These are phyloP conservation scores for Chauna torquata DNA, from an alignment of 2,113 vertebrate genomes.

Conservation along the genomic window DNA sequence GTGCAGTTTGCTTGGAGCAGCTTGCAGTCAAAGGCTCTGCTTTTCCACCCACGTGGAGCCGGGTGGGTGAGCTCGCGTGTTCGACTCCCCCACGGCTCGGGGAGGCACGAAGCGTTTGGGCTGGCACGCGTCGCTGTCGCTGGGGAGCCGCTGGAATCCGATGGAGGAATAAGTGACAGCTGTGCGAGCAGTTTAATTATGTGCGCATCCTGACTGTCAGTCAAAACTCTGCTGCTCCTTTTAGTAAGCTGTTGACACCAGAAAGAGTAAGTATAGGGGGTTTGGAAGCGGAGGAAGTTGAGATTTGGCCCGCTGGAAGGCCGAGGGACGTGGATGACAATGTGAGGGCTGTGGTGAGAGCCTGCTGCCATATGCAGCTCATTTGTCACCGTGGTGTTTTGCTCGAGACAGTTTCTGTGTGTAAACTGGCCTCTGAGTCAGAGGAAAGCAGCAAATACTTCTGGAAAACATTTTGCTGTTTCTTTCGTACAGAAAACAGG, in stretches of 20 bases:
- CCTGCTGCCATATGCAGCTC: neutral
- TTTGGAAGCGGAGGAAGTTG: neutral
- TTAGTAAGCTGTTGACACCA: neutral
- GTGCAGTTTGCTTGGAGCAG: neutral
- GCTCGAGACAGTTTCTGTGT: neutral
- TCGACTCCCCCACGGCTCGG: neutral
- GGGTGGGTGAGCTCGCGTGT: neutral
- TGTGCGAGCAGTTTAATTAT: neutral
- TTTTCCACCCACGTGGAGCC: neutral
- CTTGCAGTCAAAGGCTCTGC: neutral
- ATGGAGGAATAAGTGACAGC: neutral
- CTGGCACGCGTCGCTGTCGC: fast-evolving
- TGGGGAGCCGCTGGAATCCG: neutral
- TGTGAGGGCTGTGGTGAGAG: neutral
- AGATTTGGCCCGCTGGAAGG: neutral
- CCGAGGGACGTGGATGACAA: fast-evolving
- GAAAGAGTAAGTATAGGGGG: fast-evolving
- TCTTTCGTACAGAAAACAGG: slow-evolving; percentile 5
- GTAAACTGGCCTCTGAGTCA: neutral
- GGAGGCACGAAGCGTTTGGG: neutral
- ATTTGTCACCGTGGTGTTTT: neutral
- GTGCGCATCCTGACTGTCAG: neutral
- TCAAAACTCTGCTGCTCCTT: neutral
- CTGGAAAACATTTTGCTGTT: neutral
- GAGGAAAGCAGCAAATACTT: neutral